These are phyloP conservation scores for Aradophagus sp. DNA, from an alignment of 1,140 invertebrate species.

Conservation along the genomic window DNA sequence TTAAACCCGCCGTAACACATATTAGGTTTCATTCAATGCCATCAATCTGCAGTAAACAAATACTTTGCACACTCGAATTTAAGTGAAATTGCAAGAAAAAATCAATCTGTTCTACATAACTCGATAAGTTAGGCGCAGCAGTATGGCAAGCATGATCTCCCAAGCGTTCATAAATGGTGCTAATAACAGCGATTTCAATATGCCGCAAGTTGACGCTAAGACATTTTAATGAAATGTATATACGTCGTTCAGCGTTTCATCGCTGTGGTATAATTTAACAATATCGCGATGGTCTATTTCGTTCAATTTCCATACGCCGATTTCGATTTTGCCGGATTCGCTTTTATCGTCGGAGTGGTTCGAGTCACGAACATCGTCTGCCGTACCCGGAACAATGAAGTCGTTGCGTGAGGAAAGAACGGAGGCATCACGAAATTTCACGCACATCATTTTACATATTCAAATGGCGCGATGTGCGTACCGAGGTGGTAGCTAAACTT, in stretches of 20 bases:
- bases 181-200: constrained; percentile 38
- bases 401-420: too few relatives aligned
- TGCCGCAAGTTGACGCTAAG: constrained; percentile 25
- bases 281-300: constrained; percentile 36
- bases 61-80: constrained; percentile 17
- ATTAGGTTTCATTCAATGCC: constrained; percentile 17
- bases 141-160: constrained; percentile 17
- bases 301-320: constrained; percentile 14
- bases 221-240: constrained; percentile 33
- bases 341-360: too few relatives aligned
- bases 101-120: constrained; percentile 42
- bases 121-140: constrained; percentile 31
- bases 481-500: too few relatives aligned
- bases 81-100: constrained; percentile 42
- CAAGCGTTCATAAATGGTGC: constrained; percentile 41
- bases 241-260: constrained; percentile 21
- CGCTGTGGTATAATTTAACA: constrained; percentile 22
- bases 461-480: constrained; percentile 42
- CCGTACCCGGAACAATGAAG: too few relatives aligned
- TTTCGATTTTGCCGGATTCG: constrained; percentile 16
- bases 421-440: too few relatives aligned
- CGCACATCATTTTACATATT: too few relatives aligned
- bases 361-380: too few relatives aligned
- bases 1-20: constrained; percentile 11
- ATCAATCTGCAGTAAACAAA: constrained; percentile 20